These are phyloP conservation scores for Coenonympha glycerion DNA, from an alignment of 2,888 invertebrate genomes.

Conservation along the genomic window DNA sequence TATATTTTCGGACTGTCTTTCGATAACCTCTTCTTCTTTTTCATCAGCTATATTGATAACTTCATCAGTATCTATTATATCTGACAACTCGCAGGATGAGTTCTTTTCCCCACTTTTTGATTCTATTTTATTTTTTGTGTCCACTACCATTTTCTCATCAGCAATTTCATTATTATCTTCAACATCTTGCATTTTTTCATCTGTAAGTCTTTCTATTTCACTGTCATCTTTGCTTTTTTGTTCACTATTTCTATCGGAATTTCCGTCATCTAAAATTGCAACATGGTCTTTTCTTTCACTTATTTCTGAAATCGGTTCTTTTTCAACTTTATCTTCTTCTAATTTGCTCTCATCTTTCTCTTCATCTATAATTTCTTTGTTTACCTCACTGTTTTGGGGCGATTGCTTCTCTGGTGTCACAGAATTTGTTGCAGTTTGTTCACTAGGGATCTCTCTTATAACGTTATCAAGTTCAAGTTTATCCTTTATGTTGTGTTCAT, in stretches of 20 bases:
- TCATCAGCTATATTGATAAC: constrained; percentile 25
- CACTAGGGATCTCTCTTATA: not conserved
- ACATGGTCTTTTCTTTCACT: not conserved
- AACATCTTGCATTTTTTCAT: not conserved
- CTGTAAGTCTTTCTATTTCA: not conserved
- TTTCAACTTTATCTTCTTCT: constrained; percentile 11
- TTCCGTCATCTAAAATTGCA: not conserved
- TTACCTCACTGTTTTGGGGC: not conserved
- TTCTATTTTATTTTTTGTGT: not conserved
- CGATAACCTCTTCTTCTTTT: constrained; percentile 15
- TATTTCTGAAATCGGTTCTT: constrained; percentile 8
- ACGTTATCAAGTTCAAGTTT: not conserved
- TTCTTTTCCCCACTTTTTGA: not conserved
- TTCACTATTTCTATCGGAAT: too few species aligned
- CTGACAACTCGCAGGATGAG: too few species aligned
- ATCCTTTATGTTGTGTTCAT: not conserved
- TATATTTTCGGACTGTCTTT: constrained; percentile 1
- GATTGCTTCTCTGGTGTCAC: too few species aligned
- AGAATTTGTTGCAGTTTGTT: not conserved
- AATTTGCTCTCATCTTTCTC: constrained; percentile 8
- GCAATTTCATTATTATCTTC: constrained; percentile 3
- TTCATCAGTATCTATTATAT: constrained; percentile 15
- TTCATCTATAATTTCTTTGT: not conserved
- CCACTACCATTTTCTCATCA: not conserved
- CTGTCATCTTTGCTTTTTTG: not conserved